Percentiles rank a stretch among this genome's conserved stretches.
Evolutionary conservation across 2,797 vertebrate genomes (phyloP).

Genomic region (Callimico goeldii): DNA sequence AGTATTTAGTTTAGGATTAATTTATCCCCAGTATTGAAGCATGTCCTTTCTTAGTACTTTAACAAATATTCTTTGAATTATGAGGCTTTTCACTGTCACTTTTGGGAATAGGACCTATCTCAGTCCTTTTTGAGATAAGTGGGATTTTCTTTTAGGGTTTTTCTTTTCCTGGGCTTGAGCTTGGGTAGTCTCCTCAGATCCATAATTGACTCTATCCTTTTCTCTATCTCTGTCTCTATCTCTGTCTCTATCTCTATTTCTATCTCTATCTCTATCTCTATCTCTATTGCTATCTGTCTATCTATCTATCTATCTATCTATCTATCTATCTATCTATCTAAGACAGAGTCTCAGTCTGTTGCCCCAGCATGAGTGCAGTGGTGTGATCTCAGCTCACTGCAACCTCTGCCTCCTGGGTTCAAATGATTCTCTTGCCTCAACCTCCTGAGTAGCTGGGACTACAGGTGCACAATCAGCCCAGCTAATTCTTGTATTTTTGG

Average conservation of each 20-base stretch:
- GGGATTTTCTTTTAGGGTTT: not conserved
- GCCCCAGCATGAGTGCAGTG: not conserved
- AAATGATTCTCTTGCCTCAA: not conserved
- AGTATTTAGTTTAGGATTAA: not conserved
- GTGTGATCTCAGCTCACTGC: not conserved
- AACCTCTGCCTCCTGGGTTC: not conserved
- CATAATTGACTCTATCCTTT: not conserved
- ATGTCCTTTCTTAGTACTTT: not conserved
- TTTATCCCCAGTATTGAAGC: not conserved
- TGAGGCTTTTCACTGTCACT: not conserved
- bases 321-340: no score
- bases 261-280: no score
- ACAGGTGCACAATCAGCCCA: not conserved
- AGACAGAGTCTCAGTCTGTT: not conserved
- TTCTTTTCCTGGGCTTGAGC: not conserved
- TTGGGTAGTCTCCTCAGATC: not conserved
- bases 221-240: no score
- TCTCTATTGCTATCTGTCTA: no score
- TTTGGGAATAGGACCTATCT: not conserved
- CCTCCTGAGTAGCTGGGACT: not conserved
- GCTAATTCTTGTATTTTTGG: not conserved
- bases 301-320: no score
- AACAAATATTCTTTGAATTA: not conserved
- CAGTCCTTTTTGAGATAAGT: not conserved
- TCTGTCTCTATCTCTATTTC: no score